Evolutionary conservation across 2,888 invertebrate genomes (phyloP), one percentile per base, ranked within the genome.

Genomic region (Bombylius discolor): DNA sequence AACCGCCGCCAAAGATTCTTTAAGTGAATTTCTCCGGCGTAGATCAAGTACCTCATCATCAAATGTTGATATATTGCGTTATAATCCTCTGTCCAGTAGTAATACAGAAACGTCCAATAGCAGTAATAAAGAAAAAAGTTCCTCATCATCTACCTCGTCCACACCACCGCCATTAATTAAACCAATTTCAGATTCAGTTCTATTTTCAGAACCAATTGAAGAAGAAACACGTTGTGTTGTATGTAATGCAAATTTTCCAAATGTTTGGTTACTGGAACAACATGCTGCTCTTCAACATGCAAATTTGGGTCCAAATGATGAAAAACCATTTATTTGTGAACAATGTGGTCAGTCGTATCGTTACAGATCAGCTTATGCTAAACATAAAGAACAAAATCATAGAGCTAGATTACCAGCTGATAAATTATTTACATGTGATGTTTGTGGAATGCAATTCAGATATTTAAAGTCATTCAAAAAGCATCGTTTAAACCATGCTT

Each of bases 341-440:
- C 91, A 91, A 70, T 92, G 91, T 71, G 91, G 91, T 6, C 91
- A 92, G 68, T 88, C 89, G 67, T 92, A 92, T 76, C 82, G 87
- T 63, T 92, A 91, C 72, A 80, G 90, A 58, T 91, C 90, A 47
- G 90, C 91, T 44, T 86, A 85, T 70, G 83, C 85, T 51, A 85
- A 85, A 68, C 91, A 92, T 69, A 82, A 90, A 53, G 91, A 91
- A 70, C 91, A 91, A 70, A 91, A 92, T 69, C 91, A 92, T 68
- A 82, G 90, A 31, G 90, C 91, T 4, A 79, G 90, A 23, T 77
- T 91, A 49, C 91, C 91, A 4, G 91, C 91, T 34, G 91, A 91
- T 71, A 91, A 91, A 71, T 80, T 91, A 23, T 92, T 91, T 75
- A 90, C 90, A 31, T 92, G 91, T 69, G 91, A 91, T 68, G 89